These are phyloP conservation scores for Hirudinaria manillensis DNA, from an alignment of 2,888 invertebrate species.

Conservation along the genomic window DNA sequence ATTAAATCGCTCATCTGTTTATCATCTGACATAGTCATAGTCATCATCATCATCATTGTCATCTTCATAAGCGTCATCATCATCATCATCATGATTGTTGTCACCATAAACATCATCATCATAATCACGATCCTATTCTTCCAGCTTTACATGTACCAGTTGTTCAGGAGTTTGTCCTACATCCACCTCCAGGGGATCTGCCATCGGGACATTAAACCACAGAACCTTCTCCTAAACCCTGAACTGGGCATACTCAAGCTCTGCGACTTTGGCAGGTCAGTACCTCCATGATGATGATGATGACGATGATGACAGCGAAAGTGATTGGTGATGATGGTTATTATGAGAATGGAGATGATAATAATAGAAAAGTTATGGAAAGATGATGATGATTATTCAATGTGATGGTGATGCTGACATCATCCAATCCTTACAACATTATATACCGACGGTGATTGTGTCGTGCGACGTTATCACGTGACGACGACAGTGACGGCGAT, in stretches of 20 bases:
- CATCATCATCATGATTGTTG: not conserved
- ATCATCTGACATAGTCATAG: no score
- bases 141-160: slow-evolving; percentile 98
- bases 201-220: slow-evolving; percentile 99
- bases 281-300: not conserved
- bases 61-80: no score
- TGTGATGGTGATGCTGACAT: no score
- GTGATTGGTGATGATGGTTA: not conserved
- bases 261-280: slow-evolving; percentile 84
- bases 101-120: not conserved
- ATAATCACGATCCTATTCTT: slow-evolving; percentile 46
- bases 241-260: slow-evolving; percentile 94
- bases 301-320: not conserved
- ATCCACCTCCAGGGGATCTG: slow-evolving; percentile 98
- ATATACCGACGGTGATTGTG: slow-evolving; percentile 2
- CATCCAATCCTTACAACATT: no score
- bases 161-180: slow-evolving; percentile 97
- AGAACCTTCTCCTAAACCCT: slow-evolving; percentile 92
- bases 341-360: not conserved
- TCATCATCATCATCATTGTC: no score
- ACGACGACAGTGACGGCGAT: not conserved
- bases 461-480: not conserved
- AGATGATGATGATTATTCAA: no score
- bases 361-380: no score
- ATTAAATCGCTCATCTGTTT: no score